Percentiles rank a stretch among this genome's conserved stretches.
Conservation (phyloP, 23 tunicate species). For the Diplosoma virens region DNA sequence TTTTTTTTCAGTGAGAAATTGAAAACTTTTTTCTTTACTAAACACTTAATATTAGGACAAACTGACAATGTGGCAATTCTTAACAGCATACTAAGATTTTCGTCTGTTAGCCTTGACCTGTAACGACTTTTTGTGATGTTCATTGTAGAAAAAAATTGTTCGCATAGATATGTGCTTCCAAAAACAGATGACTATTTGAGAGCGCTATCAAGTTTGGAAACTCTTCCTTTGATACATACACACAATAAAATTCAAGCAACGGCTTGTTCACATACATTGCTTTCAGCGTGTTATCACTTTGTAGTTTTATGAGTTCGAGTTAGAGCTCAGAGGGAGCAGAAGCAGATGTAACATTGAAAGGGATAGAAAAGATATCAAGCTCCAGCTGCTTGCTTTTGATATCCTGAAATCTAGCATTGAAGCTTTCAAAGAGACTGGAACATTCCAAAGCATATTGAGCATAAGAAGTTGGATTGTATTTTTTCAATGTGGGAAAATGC, state of each 20-base stretch:
- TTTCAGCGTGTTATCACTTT: slow-evolving; percentile 13
- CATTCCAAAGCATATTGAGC: neutral
- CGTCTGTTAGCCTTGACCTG: slow-evolving; percentile 14
- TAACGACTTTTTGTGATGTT: neutral
- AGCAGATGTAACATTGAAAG: neutral
- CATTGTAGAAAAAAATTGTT: slow-evolving; percentile 2
- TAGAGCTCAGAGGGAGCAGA: neutral
- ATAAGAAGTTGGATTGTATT: neutral
- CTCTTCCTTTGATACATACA: neutral
- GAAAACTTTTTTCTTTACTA: too few species aligned
- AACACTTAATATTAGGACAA: too few species aligned
- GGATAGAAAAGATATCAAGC: neutral
- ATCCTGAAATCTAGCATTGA: neutral
- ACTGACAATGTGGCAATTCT: slow-evolving; percentile 19
- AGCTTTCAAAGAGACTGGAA: neutral
- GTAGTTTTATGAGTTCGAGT: slow-evolving; percentile 16
- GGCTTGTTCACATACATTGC: slow-evolving; percentile 16
- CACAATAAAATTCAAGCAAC: slow-evolving; percentile 1
- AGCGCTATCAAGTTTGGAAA: slow-evolving; percentile 11
- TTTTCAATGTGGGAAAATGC: neutral
- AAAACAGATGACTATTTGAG: slow-evolving; percentile 7
- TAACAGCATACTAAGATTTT: slow-evolving; percentile 2
- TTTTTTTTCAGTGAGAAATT: neutral
- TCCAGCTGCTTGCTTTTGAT: neutral
- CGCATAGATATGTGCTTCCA: slow-evolving; percentile 14